Conservation (phyloP, 2,888 invertebrate species). For the Linnaemya vulpina region DNA sequence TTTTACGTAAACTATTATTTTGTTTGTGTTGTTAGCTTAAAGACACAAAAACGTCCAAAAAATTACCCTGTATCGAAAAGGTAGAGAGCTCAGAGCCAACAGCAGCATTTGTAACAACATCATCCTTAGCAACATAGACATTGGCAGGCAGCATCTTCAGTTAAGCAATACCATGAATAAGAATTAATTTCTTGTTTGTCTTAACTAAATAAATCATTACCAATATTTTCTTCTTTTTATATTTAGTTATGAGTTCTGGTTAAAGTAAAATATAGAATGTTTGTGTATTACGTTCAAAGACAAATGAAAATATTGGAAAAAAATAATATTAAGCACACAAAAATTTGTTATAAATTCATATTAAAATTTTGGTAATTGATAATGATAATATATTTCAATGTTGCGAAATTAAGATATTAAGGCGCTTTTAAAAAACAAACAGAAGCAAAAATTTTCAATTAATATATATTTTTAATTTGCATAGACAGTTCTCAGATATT, state of each 20-base stretch:
- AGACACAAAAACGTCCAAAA: no score
- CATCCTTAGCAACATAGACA: constrained; percentile 19
- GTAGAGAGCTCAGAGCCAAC: not conserved
- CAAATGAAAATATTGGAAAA: no score
- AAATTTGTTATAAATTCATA: not conserved
- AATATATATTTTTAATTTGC: no score
- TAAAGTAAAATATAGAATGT: constrained; percentile 1
- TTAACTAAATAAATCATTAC: constrained; percentile 69
- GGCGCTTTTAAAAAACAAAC: no score
- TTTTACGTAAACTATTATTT: no score
- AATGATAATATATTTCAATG: no score
- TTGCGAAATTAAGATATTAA: not conserved
- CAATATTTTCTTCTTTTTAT: constrained; percentile 17
- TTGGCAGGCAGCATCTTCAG: constrained; percentile 36
- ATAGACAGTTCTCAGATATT: no score
- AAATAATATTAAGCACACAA: not conserved
- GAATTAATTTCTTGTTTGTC: constrained; percentile 71
- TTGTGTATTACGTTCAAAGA: not conserved
- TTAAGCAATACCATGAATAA: constrained; percentile 64
- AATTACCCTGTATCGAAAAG: no score
- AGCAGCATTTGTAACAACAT: constrained; percentile 16
- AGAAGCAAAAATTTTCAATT: no score
- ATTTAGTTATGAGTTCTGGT: not conserved
- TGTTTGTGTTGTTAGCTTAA: no score
- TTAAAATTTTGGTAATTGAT: not conserved